Evolutionary conservation across 2,888 invertebrate species (phyloP).

Genomic region (Xestoiulus laeticollis): DNA sequence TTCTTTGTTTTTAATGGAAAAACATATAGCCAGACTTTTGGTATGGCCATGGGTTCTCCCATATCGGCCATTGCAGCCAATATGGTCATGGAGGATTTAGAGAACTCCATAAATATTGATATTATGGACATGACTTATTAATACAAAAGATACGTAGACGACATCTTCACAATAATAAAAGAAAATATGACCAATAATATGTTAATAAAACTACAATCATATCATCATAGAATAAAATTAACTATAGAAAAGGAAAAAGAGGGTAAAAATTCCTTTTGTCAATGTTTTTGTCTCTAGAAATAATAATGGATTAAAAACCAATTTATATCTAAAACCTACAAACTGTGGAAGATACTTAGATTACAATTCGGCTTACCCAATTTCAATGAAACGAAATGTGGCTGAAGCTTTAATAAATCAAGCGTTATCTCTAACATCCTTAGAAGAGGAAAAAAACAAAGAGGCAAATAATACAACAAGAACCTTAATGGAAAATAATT

Average conservation of each 20-base stretch:
- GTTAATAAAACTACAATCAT: not conserved
- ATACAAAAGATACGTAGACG: not conserved
- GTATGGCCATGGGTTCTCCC: not conserved
- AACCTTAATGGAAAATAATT: too few species aligned
- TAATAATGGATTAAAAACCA: too few species aligned
- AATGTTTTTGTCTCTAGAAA: too few species aligned
- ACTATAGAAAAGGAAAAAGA: not conserved
- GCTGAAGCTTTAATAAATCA: too few species aligned
- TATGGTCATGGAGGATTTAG: not conserved
- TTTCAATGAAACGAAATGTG: too few species aligned
- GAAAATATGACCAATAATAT: too few species aligned
- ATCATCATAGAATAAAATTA: not conserved
- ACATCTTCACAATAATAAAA: not conserved
- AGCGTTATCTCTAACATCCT: too few species aligned
- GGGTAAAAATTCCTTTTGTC: not conserved
- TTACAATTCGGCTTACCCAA: too few species aligned
- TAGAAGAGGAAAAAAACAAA: too few species aligned
- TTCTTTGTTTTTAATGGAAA: not conserved
- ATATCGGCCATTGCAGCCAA: not conserved
- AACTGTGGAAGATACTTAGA: too few species aligned
- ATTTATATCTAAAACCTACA: too few species aligned
- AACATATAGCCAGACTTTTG: not conserved
- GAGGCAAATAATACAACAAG: too few species aligned
- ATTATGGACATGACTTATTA: not conserved
- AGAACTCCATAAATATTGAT: not conserved